These are phyloP conservation scores for Cantharis lateralis DNA, from an alignment of 2,888 invertebrate genomes.

Conservation along the genomic window DNA sequence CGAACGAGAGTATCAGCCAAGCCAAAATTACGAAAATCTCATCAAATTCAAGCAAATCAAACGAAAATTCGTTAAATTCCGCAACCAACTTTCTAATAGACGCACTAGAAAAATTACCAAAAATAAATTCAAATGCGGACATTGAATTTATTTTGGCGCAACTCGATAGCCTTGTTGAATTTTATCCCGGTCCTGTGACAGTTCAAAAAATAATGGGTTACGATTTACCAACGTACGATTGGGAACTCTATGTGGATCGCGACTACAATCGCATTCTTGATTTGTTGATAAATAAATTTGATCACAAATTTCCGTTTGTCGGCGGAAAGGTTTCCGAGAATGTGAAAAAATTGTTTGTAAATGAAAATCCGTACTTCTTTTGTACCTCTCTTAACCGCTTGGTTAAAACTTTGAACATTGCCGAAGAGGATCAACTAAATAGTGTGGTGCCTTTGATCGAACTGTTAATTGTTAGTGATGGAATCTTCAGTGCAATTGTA, in stretches of 20 bases:
- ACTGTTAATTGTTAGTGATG: slow-evolving; percentile 62
- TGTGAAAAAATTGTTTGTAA: slow-evolving; percentile 57
- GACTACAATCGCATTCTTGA: slow-evolving; percentile 60
- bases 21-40: slow-evolving; percentile 6
- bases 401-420: slow-evolving; percentile 58
- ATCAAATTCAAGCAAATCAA: slow-evolving; percentile 7
- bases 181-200: slow-evolving; percentile 64
- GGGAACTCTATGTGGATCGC: slow-evolving; percentile 54
- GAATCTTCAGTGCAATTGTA: slow-evolving; percentile 59
- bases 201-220: slow-evolving; percentile 66
- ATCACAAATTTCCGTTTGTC: slow-evolving; percentile 63
- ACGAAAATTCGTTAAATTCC: slow-evolving; percentile 24
- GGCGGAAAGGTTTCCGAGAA: slow-evolving; percentile 53
- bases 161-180: slow-evolving; percentile 47
- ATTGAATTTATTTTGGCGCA: slow-evolving; percentile 45
- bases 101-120: slow-evolving; percentile 38
- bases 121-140: slow-evolving; percentile 51
- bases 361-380: slow-evolving; percentile 60
- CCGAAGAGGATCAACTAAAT: slow-evolving; percentile 47
- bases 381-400: slow-evolving; percentile 59
- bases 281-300: slow-evolving; percentile 57
- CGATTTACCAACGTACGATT: slow-evolving; percentile 55
- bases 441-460: slow-evolving; percentile 57
- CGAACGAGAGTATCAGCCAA: slow-evolving; percentile 4
- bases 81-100: slow-evolving; percentile 9